Conservation (phyloP, 2,113 vertebrate genomes). For the Dromaius novaehollandiae region DNA sequence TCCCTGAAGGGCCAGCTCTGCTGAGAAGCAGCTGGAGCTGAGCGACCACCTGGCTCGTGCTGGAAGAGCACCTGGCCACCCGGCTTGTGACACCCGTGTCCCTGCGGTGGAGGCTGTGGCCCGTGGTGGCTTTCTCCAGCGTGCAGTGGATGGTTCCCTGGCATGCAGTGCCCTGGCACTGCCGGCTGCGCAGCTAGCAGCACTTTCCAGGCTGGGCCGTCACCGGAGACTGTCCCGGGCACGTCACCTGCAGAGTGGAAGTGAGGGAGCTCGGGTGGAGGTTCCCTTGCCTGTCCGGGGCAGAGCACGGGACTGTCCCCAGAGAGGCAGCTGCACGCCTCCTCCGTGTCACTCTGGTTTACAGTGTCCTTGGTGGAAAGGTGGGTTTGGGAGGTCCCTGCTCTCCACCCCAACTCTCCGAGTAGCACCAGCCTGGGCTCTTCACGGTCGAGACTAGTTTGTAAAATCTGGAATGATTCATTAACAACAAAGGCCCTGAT, state of each 20-base stretch:
- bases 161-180: too few species aligned
- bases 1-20: too few species aligned
- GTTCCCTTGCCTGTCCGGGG: not conserved
- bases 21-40: too few species aligned
- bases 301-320: not conserved
- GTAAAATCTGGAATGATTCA: not conserved
- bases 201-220: not conserved
- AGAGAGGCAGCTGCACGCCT: not conserved
- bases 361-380: not conserved
- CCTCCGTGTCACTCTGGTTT: not conserved
- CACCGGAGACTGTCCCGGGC: not conserved
- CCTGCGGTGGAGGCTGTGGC: too few species aligned
- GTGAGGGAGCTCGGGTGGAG: not conserved
- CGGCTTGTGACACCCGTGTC: too few species aligned
- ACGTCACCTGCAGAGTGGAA: too few species aligned
- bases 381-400: not conserved
- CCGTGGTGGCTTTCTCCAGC: too few species aligned
- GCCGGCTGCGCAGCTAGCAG: too few species aligned
- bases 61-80: too few species aligned
- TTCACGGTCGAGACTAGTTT: not conserved
- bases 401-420: not conserved
- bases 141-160: too few species aligned
- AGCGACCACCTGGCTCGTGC: too few species aligned
- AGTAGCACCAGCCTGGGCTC: not conserved
- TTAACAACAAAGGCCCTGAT: not conserved